These are phyloP conservation scores for Argyrosomus regius DNA, from an alignment of 2,797 vertebrate species.

Conservation along the genomic window DNA sequence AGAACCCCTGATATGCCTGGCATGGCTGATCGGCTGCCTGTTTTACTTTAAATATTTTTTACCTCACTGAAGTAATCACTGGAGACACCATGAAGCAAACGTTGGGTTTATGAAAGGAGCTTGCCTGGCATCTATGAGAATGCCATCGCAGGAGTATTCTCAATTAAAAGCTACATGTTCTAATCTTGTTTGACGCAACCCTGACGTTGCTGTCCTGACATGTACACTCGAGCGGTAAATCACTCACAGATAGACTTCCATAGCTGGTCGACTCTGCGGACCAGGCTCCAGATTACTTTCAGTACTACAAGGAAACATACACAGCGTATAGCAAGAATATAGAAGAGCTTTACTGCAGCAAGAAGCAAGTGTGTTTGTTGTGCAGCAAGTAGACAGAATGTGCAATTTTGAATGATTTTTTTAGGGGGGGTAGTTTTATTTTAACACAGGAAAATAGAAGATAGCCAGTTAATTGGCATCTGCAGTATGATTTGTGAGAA, in stretches of 20 bases:
- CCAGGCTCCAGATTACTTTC: conserved; percentile 52
- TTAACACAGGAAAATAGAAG: not conserved
- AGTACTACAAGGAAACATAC: conserved; percentile 24
- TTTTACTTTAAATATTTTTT: conserved; percentile 46
- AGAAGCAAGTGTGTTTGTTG: not conserved
- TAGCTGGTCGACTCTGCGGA: conserved; percentile 36
- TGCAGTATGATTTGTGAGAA: not conserved
- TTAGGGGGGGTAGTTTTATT: not conserved
- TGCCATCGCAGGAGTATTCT: conserved; percentile 41
- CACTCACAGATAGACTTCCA: conserved; percentile 55
- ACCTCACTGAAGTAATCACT: conserved; percentile 49
- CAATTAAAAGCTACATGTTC: conserved; percentile 78
- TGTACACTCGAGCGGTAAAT: conserved; percentile 74
- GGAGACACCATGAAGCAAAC: conserved; percentile 24
- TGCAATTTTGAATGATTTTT: not conserved
- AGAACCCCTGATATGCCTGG: conserved; percentile 22
- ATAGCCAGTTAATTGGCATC: not conserved
- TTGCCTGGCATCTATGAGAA: conserved; percentile 22
- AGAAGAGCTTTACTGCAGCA: conserved; percentile 19
- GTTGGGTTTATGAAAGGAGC: conserved; percentile 43
- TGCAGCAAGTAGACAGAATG: not conserved
- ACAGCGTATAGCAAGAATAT: conserved; percentile 7
- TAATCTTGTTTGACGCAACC: conserved; percentile 66
- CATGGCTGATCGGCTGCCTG: conserved; percentile 27
- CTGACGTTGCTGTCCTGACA: conserved; percentile 66